Evolutionary conservation across 2,888 invertebrate species (phyloP).

Genomic region (Pogonocherus hispidulus): DNA sequence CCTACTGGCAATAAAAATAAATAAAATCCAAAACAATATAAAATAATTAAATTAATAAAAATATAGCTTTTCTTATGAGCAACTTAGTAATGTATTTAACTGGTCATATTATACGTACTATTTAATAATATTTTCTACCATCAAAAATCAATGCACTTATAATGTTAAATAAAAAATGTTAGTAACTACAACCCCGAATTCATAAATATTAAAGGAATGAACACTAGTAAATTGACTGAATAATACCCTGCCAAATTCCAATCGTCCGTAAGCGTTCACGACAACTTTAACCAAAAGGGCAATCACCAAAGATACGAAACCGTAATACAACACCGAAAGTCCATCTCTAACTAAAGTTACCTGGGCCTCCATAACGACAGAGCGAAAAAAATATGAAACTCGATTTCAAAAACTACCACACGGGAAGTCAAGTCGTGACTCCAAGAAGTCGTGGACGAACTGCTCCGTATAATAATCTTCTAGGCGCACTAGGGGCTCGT

Average conservation of each 20-base stretch:
- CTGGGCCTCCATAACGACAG: conserved; percentile 62
- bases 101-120: too few relatives aligned
- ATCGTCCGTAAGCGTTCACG: conserved; percentile 61
- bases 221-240: conserved; percentile 39
- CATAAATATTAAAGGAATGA: conserved; percentile 28
- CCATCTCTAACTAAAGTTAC: conserved; percentile 63
- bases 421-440: conserved; percentile 23
- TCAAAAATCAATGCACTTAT: neutral
- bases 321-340: conserved; percentile 62
- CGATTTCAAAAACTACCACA: conserved; percentile 22
- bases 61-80: too few relatives aligned
- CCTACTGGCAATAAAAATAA: too few relatives aligned
- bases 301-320: conserved; percentile 62
- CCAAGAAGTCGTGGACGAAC: conserved; percentile 22
- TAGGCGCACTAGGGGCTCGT: conserved; percentile 23
- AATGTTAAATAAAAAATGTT: conserved; percentile 14
- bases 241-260: conserved; percentile 60
- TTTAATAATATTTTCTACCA: too few relatives aligned
- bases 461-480: conserved; percentile 13
- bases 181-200: conserved; percentile 32
- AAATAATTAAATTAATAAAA: too few relatives aligned
- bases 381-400: conserved; percentile 7
- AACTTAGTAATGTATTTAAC: too few relatives aligned
- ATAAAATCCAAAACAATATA: too few relatives aligned
- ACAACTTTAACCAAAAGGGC: conserved; percentile 64